phyloP scores from a whole-genome alignment of 2,797 vertebrate species.

The Arremon brunneinucha region DNA sequence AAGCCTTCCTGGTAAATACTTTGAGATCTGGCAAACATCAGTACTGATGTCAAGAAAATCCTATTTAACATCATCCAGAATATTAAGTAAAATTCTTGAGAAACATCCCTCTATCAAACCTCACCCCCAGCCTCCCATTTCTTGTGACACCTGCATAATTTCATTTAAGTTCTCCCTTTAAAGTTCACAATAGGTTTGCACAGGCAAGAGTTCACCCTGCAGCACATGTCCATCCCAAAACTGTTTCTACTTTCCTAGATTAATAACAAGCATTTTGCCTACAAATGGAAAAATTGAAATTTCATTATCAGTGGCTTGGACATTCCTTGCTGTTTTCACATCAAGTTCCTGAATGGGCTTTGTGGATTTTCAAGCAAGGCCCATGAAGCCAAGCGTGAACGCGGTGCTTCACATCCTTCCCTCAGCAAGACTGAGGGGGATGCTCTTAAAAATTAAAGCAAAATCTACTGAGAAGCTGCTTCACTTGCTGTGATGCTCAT shows the following conservation, averaged over 20 bases:
- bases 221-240: not conserved
- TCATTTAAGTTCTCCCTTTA: not conserved
- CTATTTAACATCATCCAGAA: not conserved
- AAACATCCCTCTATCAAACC: not conserved
- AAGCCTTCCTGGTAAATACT: not conserved
- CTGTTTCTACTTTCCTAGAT: not conserved
- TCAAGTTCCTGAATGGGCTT: not conserved
- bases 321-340: not conserved
- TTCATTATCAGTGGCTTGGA: not conserved
- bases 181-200: not conserved
- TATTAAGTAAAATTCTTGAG: not conserved
- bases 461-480: not conserved
- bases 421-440: not conserved
- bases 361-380: not conserved
- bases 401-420: not conserved
- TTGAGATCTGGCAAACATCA: not conserved
- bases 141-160: not conserved
- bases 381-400: fast-evolving
- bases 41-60: not conserved
- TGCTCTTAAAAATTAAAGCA: not conserved
- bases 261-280: not conserved
- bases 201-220: not conserved
- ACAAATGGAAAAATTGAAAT: not conserved
- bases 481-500: not conserved
- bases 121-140: fast-evolving